phyloP scores from a whole-genome alignment of 2,113 vertebrate species.

The Terrapene triunguis region DNA sequence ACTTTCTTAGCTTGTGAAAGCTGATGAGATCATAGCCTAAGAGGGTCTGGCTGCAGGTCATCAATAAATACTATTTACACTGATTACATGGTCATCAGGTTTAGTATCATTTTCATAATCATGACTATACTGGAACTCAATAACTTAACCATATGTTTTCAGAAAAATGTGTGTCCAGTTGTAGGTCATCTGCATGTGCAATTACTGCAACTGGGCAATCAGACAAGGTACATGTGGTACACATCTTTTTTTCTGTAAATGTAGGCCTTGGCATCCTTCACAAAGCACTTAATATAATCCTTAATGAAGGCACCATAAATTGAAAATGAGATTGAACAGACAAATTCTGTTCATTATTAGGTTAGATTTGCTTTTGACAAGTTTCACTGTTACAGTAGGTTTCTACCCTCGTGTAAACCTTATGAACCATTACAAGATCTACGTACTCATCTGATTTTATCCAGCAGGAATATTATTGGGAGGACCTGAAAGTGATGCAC shows the following conservation, averaged over 20 bases:
- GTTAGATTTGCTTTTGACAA: rapidly evolving
- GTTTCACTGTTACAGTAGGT: neutral
- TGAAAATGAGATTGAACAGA: neutral
- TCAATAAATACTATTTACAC: neutral
- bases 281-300: neutral
- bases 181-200: rapidly evolving
- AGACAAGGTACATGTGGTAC: neutral
- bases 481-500: conserved; percentile 17
- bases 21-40: neutral
- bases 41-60: neutral
- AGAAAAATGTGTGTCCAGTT: neutral
- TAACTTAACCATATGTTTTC: neutral
- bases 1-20: neutral
- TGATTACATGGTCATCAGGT: neutral
- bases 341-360: neutral
- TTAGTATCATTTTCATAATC: neutral
- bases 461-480: neutral
- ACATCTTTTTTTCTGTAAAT: no score
- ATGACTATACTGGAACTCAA: neutral
- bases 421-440: neutral
- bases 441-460: conserved; percentile 9
- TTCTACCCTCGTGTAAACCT: neutral
- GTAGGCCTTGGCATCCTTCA: neutral
- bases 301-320: neutral
- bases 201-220: neutral